Evolutionary conservation across 37 sponge, comb jelly and placozoan species (phyloP), one percentile per base, ranked within the genome.

Genomic region (Chondrilla cf. caribensis): DNA sequence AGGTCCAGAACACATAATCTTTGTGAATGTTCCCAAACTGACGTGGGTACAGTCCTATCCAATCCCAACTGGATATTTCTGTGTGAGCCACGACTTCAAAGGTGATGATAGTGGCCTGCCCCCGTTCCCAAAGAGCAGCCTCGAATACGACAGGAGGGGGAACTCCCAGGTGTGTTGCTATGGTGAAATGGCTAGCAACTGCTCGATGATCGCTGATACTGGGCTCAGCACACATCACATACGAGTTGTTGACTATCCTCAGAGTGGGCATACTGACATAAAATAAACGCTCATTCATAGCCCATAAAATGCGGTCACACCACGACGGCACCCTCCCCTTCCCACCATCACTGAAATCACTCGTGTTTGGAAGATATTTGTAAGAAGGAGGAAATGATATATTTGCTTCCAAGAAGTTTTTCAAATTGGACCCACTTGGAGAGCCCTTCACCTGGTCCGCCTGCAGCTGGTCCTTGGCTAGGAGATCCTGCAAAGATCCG

Each of bases 281-380:
- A 19, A 81, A 54, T 25, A 62, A 59, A 22, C 89, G 68, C 32
- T 87, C 73, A 70, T 87, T 85, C 28, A 82, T 85, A 15, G 84
- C 40, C 94, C 94, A 93, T 2, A 93, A 81, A 17, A 93, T 62
- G 14, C 94, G 54, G 41, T 93, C 94, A 71, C 91, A 90, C 94
- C 94, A 93, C 0, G 94, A 91, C 0, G 94, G 94, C 17, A 82
- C 83, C 0, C 94, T 40, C 54, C 64, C 51, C 65, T 89, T 93
- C 38, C 83, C 84, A 36, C 85, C 87, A 26, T 60, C 82, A n/a
- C 66, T 54, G 81, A 68, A 90, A 28, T 51, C 38, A 51, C 87
- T 90, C 2, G 90, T 82, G 17, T 72, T 82, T 9, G 90, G 84
- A 6, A 79, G 70, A 40, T 81, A 93, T 58, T 90, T 93, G 85